phyloP scores from a whole-genome alignment of 2,888 invertebrate genomes.

The Cataglyphis albicans region DNA sequence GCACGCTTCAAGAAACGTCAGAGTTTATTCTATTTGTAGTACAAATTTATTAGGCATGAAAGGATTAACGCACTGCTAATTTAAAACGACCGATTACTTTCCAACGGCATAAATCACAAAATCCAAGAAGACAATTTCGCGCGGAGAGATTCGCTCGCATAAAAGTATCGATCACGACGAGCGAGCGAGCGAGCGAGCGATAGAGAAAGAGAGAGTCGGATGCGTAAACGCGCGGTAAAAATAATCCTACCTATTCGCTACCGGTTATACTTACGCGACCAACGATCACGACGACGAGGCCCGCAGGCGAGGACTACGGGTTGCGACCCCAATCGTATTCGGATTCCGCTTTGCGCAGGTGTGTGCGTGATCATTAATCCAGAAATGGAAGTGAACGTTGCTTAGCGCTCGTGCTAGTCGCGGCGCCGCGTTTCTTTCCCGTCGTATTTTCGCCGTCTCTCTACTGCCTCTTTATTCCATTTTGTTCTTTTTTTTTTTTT shows the following conservation, averaged over 20 bases:
- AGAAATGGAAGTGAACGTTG: conserved; percentile 76
- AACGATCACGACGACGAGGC: conserved; percentile 59
- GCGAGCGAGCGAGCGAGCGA: not conserved
- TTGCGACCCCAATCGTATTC: conserved; percentile 75
- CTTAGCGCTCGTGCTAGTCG: conserved; percentile 38
- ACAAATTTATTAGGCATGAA: conserved; percentile 36
- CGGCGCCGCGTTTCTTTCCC: conserved; percentile 45
- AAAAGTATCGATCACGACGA: conserved; percentile 7
- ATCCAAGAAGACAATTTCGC: conserved; percentile 45
- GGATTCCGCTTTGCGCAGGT: conserved; percentile 69
- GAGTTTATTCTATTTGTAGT: conserved; percentile 24
- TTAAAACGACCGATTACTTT: conserved; percentile 27
- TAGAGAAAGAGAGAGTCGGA: conserved; percentile 5
- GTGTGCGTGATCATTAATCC: conserved; percentile 75
- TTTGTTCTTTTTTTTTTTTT: not conserved
- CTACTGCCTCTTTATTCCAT: conserved; percentile 2
- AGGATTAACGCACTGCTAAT: conserved; percentile 29
- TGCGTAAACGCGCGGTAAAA: conserved; percentile 39
- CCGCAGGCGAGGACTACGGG: conserved; percentile 74
- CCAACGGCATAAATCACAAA: conserved; percentile 51
- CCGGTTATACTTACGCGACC: conserved; percentile 50
- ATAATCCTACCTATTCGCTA: conserved; percentile 41
- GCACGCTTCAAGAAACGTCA: conserved; percentile 30
- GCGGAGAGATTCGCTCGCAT: conserved; percentile 26
- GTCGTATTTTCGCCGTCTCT: conserved; percentile 37